These are phyloP conservation scores for Mobula birostris DNA, from an alignment of 2,113 vertebrate species.

Conservation along the genomic window DNA sequence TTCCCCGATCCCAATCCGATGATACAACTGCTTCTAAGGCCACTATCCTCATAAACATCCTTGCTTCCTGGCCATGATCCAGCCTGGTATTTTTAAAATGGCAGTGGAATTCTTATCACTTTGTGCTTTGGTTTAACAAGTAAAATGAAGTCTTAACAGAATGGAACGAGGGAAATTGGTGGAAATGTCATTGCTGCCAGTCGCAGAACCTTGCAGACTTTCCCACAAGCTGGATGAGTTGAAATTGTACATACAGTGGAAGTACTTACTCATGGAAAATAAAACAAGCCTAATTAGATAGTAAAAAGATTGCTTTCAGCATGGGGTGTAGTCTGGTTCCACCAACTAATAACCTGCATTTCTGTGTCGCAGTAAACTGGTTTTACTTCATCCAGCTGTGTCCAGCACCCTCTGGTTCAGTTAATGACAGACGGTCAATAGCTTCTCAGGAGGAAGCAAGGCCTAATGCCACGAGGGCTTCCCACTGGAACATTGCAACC, in stretches of 20 bases:
- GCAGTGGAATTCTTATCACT: not conserved
- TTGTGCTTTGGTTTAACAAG: not conserved
- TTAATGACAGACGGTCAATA: not conserved
- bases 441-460: not conserved
- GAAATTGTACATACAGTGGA: not conserved
- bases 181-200: not conserved
- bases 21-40: too few species aligned
- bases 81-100: not conserved
- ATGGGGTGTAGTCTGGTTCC: not conserved
- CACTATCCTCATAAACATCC: too few species aligned
- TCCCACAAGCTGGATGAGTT: not conserved
- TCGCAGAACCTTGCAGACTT: not conserved
- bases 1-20: too few species aligned
- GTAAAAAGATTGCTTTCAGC: not conserved
- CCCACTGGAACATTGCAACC: not conserved
- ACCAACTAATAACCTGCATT: not conserved
- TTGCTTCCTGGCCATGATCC: too few species aligned
- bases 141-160: not conserved
- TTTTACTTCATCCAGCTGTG: conserved; percentile 15
- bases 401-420: not conserved
- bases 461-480: not conserved
- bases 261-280: not conserved
- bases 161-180: not conserved
- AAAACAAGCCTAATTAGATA: not conserved
- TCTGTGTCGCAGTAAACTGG: not conserved